A percentile compares a stretch with the other conserved stretches of the same genome.
phyloP scores from a whole-genome alignment of 1,140 invertebrate genomes.

The Panagrolaimus sp. region DNA sequence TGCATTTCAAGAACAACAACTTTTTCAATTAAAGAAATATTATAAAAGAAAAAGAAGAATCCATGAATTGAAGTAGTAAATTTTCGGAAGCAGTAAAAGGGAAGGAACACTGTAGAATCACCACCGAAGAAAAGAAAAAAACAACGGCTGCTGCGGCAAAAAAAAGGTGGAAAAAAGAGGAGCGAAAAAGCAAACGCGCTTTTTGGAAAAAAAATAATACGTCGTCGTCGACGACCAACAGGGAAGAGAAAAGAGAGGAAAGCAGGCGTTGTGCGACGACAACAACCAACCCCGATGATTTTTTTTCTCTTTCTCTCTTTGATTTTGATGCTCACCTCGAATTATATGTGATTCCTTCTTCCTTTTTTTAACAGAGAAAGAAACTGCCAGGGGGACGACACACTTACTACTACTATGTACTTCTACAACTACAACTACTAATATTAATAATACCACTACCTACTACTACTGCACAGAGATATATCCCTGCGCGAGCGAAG shows the following conservation, averaged over 20 bases:
- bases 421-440: background rate
- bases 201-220: background rate
- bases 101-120: background rate
- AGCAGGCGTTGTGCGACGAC: background rate
- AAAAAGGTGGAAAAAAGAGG: background rate
- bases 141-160: too few relatives aligned
- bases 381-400: background rate
- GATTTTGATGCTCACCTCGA: background rate
- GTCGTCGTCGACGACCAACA: conserved; percentile 1
- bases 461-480: too few relatives aligned
- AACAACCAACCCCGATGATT: background rate
- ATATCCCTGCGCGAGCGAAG: too few relatives aligned
- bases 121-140: too few relatives aligned
- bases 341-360: too few relatives aligned
- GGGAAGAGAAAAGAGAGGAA: background rate
- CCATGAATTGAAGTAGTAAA: background rate
- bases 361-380: too few relatives aligned
- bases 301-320: background rate
- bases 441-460: too few relatives aligned
- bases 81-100: background rate
- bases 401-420: background rate
- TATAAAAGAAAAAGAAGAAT: background rate
- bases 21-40: background rate
- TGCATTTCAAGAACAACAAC: background rate
- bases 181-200: background rate